Base-by-base conservation (phyloP, 1,140 invertebrate genomes). In the Nixonia krombeini region DNA sequence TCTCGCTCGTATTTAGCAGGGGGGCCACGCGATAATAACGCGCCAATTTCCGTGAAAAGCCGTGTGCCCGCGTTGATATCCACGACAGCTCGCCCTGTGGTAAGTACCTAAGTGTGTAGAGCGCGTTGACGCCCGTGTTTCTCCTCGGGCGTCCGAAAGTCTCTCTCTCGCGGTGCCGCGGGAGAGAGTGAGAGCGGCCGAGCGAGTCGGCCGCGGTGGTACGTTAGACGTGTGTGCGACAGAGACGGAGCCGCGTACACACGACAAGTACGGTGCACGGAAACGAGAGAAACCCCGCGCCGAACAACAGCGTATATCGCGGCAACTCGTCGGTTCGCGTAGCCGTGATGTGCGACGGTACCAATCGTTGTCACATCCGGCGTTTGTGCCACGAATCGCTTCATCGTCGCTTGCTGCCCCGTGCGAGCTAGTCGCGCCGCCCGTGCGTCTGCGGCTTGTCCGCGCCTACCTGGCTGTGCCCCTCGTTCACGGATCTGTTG, bases 1-100 rank as follows among this genome's bases (percentile, higher is more conserved):
- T 91, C 88, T 72, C 88, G 74, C 73, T 90, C 88, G 88, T 89
- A 90, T 90, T 91, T 90, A 89, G 89, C 87, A 86, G 88, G 75
- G 76, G 79, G 78, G 76, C 74, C 67, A 66, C 72, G 74, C 72
- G 86, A 86, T 88, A 89, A 90, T 89, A 90, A 88, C 87, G 86
- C 84, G 85, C 86, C 84, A 85, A 87, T 86, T 87, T 83, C 78
- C 78, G 79, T 74, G 77, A 86, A 85, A 86, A 71, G 56, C 45
- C 63, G 58, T 52, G 69, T 40, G 63, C 47, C 44, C 63, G 57
- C 63, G 61, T 59, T 18, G 41, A 70, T 63, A 61, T 68, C 31
- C 70, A 70, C 71, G 65, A 72, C 73, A 73, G 66, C 73, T 74
- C 56, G 68, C 62, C 68, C 64, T 73, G 73, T 73, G 73, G 75